Base-by-base conservation (phyloP, 2,113 vertebrate species). In the Lepus americanus region DNA sequence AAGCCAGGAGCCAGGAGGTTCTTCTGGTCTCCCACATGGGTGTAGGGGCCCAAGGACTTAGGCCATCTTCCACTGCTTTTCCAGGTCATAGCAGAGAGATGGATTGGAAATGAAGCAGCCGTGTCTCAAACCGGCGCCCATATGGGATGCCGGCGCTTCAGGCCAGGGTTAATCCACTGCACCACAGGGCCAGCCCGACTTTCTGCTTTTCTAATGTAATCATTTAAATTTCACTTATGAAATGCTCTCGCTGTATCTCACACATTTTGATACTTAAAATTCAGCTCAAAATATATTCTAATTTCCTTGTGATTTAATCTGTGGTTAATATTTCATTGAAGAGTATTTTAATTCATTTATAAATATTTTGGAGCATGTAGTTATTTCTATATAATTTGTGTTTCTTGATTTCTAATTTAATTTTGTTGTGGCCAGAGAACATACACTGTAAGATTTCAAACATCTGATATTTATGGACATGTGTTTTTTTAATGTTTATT, bases 341-440 rank as follows among this genome's bases (percentile, higher is more conserved):
- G 36, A 86, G 51, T 67, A 33, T 74, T 19, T 69, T n/a, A 74
- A n/a, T 88, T 95, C n/a, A 61, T 70, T 81, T 82, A 74, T 76
- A 95, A 69, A 61, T 67, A 87, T 69, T 70, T 88, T 19, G 44
- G 2, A 22, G 4, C 4, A 22, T 77, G 49, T 78, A 59, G 16
- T 17, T 78, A 72, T 51, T 83, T 88, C 16, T 72, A 77, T 63
- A 69, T 89, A 89, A 78, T 77, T 64, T 51, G 31, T 53, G 22
- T 25, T 64, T 85, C 49, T 59, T 67, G 29, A 94, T 78, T 84
- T 84, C 19, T 64, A 79, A 84, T 36, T 79, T 44, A 72, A 87
- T 92, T 81, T 69, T 70, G 23, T 55, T 79, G 22, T 44, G 27
- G 17, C 17, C 29, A 73, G 16, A 79, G 44, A 72, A 66, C 9